Percentiles rank a stretch among this genome's conserved stretches.
phyloP scores from a whole-genome alignment of 2,888 invertebrate species.

The Unio pictorum region DNA sequence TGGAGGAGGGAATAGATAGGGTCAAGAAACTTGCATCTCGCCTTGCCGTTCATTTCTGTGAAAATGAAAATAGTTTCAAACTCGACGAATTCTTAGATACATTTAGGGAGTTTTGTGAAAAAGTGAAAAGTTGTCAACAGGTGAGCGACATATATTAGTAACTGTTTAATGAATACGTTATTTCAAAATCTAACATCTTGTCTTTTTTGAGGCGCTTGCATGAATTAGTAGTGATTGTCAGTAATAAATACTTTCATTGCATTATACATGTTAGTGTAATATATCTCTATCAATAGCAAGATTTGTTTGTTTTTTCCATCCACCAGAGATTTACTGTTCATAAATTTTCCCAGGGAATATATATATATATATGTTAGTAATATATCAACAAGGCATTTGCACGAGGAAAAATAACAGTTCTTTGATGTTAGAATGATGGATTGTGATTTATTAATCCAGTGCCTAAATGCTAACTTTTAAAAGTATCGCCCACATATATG shows the following conservation, averaged over 20 bases:
- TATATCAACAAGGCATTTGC: too few species aligned
- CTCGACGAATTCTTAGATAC: constrained; percentile 94
- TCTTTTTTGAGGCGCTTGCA: neutral
- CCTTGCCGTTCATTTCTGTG: constrained; percentile 94
- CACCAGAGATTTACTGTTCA: too few species aligned
- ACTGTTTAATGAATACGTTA: neutral
- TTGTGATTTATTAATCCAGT: too few species aligned
- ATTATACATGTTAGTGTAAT: neutral
- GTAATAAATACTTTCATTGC: neutral
- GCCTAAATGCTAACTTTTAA: too few species aligned
- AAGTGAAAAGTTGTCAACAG: constrained; percentile 70
- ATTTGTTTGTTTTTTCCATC: too few species aligned
- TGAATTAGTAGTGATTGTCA: neutral
- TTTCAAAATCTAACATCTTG: neutral
- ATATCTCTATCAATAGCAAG: too few species aligned
- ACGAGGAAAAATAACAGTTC: too few species aligned
- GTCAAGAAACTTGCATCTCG: constrained; percentile 76
- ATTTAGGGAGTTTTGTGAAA: constrained; percentile 87
- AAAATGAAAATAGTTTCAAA: constrained; percentile 90
- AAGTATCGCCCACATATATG: too few species aligned
- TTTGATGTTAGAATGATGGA: too few species aligned
- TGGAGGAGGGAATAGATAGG: constrained; percentile 54
- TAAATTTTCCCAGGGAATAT: too few species aligned
- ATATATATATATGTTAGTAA: too few species aligned
- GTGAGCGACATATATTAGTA: constrained; percentile 44